Conservation (phyloP, 2,888 invertebrate species). For the Euproctis similis region DNA sequence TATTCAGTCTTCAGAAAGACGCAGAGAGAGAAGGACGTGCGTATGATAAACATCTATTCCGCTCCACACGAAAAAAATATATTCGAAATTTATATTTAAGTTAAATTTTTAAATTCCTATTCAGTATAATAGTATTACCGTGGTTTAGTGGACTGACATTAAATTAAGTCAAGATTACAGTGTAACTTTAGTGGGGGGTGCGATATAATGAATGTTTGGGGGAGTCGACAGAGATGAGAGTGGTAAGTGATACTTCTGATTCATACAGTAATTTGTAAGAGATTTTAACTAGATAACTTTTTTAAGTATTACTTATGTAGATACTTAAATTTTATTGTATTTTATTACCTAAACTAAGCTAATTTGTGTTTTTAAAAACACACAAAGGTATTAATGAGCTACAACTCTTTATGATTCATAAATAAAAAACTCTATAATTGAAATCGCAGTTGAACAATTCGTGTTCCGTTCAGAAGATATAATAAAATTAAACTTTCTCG, state of each 20-base stretch:
- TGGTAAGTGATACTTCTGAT: conserved; percentile 55
- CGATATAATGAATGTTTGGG: conserved; percentile 42
- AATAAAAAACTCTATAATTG: too few relatives aligned
- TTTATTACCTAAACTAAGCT: too few relatives aligned
- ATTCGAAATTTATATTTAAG: conserved; percentile 19
- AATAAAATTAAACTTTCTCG: conserved; percentile 40
- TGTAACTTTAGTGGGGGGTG: conserved; percentile 34
- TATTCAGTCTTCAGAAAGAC: conserved; percentile 46
- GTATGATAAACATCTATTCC: conserved; percentile 12
- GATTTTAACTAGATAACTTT: too few relatives aligned
- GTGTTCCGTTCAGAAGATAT: conserved; percentile 27
- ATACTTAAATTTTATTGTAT: too few relatives aligned
- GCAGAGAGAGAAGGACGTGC: conserved; percentile 37
- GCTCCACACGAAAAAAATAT: conserved; percentile 31
- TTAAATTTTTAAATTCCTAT: conserved; percentile 1
- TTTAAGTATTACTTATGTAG: too few relatives aligned
- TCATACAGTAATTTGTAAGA: conserved; percentile 14
- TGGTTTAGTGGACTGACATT: conserved; percentile 12
- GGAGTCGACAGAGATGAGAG: conserved; percentile 38
- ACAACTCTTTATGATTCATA: too few relatives aligned
- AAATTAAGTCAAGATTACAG: conserved; percentile 23
- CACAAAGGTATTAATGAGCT: too few relatives aligned
- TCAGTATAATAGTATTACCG: conserved; percentile 1
- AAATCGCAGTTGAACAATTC: conserved; percentile 24
- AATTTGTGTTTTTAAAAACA: too few relatives aligned